phyloP scores from a whole-genome alignment of 2,797 vertebrate genomes.

The Hephaestus fuliginosus region DNA sequence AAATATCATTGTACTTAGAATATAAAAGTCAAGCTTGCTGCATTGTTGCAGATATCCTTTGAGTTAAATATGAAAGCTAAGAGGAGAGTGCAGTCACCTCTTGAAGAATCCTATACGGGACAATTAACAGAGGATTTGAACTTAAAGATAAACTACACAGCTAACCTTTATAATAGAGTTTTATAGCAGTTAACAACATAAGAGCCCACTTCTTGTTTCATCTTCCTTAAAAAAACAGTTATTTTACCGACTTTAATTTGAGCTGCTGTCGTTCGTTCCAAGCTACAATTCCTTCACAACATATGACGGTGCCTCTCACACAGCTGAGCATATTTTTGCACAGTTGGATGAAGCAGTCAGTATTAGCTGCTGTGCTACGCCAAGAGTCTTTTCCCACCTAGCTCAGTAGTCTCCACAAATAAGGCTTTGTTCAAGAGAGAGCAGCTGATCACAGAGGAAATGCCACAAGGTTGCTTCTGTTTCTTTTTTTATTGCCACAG shows the following conservation, averaged over 20 bases:
- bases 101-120: neutral
- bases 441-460: constrained; percentile 77
- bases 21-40: constrained; percentile 1
- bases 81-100: neutral
- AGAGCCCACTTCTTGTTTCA: neutral
- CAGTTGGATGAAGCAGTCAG: constrained; percentile 50
- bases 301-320: constrained; percentile 31
- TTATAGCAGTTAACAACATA: neutral
- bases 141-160: neutral
- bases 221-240: neutral
- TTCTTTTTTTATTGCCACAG: constrained; percentile 17
- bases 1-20: neutral
- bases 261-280: neutral
- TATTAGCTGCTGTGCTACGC: constrained; percentile 27
- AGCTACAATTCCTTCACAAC: constrained; percentile 15
- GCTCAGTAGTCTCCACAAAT: constrained; percentile 63
- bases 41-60: neutral
- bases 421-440: constrained; percentile 71
- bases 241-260: neutral
- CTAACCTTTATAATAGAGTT: neutral
- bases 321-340: constrained; percentile 66
- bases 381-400: constrained; percentile 49
- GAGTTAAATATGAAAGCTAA: constrained; percentile 1
- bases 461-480: constrained; percentile 52
- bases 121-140: neutral